Percentiles rank a stretch among this genome's conserved stretches.
These are phyloP conservation scores for Vidua macroura DNA, from an alignment of 2,113 vertebrate genomes.

Conservation along the genomic window DNA sequence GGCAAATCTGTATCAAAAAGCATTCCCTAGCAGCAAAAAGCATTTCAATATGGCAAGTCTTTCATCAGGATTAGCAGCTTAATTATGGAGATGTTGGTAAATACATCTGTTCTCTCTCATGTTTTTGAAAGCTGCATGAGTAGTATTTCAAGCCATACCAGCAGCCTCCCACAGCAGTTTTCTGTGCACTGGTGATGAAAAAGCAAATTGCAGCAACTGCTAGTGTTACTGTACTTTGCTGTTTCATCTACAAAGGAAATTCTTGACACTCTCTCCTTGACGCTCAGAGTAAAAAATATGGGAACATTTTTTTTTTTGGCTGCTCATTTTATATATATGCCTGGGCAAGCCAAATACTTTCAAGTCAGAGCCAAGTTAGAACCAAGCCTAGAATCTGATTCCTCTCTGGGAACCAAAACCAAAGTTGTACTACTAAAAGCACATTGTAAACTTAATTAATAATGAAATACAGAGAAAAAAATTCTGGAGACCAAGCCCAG, in stretches of 20 bases:
- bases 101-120: not conserved
- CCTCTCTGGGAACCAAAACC: constrained; percentile 23
- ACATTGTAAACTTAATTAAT: constrained; percentile 37
- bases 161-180: not conserved
- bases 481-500: constrained; percentile 12
- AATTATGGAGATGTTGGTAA: not conserved
- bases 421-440: constrained; percentile 41
- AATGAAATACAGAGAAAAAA: constrained; percentile 26
- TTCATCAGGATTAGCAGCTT: not conserved
- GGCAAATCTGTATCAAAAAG: not conserved
- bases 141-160: not conserved
- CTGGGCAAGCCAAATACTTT: constrained; percentile 41
- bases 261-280: constrained; percentile 15
- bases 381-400: constrained; percentile 31
- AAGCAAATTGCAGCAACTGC: not conserved
- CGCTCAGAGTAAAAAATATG: not conserved
- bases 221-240: not conserved
- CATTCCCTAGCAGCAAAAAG: not conserved
- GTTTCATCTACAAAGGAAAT: constrained; percentile 39
- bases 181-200: not conserved
- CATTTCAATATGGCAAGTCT: not conserved
- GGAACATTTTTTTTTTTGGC: constrained; percentile 47
- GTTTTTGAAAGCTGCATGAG: not conserved
- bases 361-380: constrained; percentile 45
- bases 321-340: constrained; percentile 45